These are phyloP conservation scores for Stichopus chloronotus DNA, from an alignment of 35 echinoderm and acorn worm species.

Conservation along the genomic window DNA sequence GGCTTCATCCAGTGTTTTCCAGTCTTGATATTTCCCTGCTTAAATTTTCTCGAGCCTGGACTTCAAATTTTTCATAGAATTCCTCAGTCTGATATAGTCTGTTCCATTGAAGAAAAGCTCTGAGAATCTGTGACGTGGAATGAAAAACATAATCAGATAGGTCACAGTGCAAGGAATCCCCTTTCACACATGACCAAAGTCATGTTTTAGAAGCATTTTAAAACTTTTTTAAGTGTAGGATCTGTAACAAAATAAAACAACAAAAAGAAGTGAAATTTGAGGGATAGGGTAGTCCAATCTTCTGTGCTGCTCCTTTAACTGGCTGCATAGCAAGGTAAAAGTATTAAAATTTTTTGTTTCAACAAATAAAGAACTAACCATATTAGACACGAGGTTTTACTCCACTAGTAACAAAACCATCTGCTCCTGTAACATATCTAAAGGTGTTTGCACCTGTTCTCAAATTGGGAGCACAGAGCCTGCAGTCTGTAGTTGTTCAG, in stretches of 20 bases:
- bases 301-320: neutral
- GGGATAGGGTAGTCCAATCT: neutral
- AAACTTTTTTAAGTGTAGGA: neutral
- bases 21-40: conserved; percentile 70
- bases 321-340: neutral
- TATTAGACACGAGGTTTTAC: too few species aligned
- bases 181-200: neutral
- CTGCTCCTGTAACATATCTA: too few species aligned
- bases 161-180: neutral
- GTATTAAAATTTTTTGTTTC: too few species aligned
- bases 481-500: too few species aligned
- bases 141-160: conserved; percentile 22
- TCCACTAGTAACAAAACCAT: too few species aligned
- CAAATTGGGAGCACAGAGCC: too few species aligned
- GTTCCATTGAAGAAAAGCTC: conserved; percentile 59
- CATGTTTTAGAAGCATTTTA: neutral
- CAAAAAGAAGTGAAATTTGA: neutral
- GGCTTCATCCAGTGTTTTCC: neutral
- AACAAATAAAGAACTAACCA: too few species aligned
- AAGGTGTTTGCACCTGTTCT: too few species aligned
- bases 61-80: conserved; percentile 75
- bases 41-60: conserved; percentile 70
- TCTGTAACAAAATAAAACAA: neutral
- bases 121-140: conserved; percentile 57
- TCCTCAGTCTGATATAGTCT: conserved; percentile 78